Percentiles rank a stretch among this genome's conserved stretches.
Conservation (phyloP, 2,797 vertebrate species). For the Siniperca undulata region DNA sequence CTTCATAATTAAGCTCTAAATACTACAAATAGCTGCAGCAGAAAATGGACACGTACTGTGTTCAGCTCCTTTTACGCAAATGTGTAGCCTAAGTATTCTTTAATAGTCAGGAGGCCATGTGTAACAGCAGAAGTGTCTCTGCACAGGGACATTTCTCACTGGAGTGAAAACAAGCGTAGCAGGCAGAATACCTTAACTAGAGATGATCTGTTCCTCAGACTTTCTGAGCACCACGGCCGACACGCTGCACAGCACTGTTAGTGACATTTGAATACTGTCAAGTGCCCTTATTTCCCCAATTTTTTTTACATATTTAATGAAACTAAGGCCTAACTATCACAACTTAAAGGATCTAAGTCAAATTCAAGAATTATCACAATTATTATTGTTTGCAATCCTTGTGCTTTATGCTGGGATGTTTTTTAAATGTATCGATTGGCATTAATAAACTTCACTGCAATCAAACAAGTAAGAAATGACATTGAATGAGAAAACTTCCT, state of each 20-base stretch:
- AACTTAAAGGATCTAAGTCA: background rate
- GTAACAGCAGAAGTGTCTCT: slow-evolving; percentile 35
- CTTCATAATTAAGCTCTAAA: background rate
- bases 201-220: slow-evolving; percentile 9
- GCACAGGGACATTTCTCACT: slow-evolving; percentile 30
- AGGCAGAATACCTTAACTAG: slow-evolving; percentile 35
- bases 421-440: slow-evolving; percentile 13
- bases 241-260: background rate
- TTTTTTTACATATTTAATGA: background rate
- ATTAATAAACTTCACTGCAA: slow-evolving; percentile 46
- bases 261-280: background rate
- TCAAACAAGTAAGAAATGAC: slow-evolving; percentile 42
- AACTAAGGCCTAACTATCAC: background rate
- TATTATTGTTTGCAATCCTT: background rate
- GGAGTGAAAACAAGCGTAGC: slow-evolving; percentile 30
- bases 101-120: background rate
- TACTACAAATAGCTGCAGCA: slow-evolving; percentile 2
- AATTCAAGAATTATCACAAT: background rate
- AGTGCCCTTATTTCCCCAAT: background rate
- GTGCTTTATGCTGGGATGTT: slow-evolving; percentile 5
- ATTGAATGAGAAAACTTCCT: slow-evolving; percentile 28
- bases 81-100: slow-evolving; percentile 9
- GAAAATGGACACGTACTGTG: background rate
- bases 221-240: slow-evolving; percentile 9
- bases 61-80: background rate